phyloP scores from a whole-genome alignment of 2,113 vertebrate genomes.

The Circaetus cinerascens region DNA sequence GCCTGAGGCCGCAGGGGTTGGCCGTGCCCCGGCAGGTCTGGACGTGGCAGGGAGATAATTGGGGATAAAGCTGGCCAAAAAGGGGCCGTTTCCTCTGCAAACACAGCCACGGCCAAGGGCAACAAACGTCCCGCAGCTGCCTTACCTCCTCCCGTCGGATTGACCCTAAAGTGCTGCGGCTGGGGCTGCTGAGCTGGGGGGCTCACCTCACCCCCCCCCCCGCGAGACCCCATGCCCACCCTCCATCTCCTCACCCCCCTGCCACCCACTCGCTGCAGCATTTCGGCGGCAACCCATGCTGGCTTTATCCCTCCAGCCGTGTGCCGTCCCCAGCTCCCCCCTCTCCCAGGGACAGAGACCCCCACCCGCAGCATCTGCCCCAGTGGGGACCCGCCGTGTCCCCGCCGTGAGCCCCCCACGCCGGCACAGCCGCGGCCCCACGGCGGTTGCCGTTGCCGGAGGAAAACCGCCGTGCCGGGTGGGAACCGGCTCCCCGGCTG shows the following conservation, averaged over 20 bases:
- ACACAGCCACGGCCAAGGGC: accelerated
- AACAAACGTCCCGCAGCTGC: neutral
- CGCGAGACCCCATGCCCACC: neutral
- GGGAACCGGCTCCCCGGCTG: neutral
- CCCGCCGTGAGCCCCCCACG: neutral
- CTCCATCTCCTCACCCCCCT: no score
- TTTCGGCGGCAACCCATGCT: neutral
- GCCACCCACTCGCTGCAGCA: accelerated
- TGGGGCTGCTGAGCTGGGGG: neutral
- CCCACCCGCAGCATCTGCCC: neutral
- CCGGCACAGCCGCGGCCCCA: neutral
- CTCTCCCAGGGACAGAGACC: neutral
- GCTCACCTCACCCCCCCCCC: neutral
- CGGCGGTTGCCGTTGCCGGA: neutral
- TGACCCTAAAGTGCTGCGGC: accelerated
- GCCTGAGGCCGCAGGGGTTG: neutral
- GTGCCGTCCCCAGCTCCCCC: no score
- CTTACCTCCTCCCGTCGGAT: accelerated
- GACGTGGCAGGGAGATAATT: neutral
- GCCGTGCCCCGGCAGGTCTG: neutral
- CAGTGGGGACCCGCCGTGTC: neutral
- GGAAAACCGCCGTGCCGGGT: neutral
- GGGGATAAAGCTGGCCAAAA: neutral
- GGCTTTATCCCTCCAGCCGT: neutral
- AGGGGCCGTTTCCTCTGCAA: neutral